phyloP scores from a whole-genome alignment of 2,888 invertebrate species.

The Drosophila siamana region DNA sequence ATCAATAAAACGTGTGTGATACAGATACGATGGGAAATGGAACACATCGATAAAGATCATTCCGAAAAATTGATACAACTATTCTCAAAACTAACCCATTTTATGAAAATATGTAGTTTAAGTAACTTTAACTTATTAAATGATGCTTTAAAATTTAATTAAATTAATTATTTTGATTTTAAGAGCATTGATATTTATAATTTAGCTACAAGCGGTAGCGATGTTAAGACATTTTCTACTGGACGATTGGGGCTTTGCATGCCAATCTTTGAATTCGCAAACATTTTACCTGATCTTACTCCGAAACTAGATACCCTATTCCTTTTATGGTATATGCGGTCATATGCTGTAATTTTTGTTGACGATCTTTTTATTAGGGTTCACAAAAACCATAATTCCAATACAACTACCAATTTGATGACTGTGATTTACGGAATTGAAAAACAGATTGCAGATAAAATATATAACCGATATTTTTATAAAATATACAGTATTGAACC shows the following conservation, averaged over 20 bases:
- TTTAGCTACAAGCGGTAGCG: too few relatives aligned
- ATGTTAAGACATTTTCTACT: too few relatives aligned
- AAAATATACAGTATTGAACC: too few relatives aligned
- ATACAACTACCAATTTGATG: too few relatives aligned
- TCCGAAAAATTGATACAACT: neutral
- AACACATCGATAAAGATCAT: neutral
- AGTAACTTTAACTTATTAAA: too few relatives aligned
- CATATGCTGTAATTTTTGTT: neutral
- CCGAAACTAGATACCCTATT: neutral
- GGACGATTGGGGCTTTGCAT: neutral
- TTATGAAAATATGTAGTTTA: too few relatives aligned
- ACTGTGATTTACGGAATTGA: too few relatives aligned
- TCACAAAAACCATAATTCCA: too few relatives aligned
- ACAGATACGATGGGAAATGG: neutral
- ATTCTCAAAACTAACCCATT: neutral
- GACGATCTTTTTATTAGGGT: neutral
- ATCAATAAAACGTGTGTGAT: neutral
- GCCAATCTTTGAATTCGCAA: neutral
- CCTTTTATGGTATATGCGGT: neutral
- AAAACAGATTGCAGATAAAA: neutral
- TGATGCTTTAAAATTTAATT: too few relatives aligned
- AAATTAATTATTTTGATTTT: too few relatives aligned
- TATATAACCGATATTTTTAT: neutral
- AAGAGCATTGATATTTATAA: too few relatives aligned
- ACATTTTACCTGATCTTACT: neutral